Base-by-base conservation (phyloP, 2,888 invertebrate genomes). In the Tenodera sinensis region DNA sequence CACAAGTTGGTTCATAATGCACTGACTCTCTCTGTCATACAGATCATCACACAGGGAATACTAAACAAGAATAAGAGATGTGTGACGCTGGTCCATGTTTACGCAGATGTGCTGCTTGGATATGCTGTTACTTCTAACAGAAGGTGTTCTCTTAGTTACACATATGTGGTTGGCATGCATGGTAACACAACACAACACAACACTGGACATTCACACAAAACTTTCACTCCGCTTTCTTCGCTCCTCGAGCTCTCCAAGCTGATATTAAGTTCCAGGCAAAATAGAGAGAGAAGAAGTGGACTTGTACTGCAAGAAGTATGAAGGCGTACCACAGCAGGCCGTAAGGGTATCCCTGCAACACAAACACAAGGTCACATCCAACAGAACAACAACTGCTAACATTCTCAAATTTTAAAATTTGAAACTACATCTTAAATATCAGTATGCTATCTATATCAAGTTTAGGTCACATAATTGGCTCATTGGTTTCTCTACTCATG, bases 321-420 rank as follows among this genome's bases (percentile, higher is more conserved):
- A 98, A 99, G 90, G 96, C 97, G 93, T 98, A 98, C 98, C 98
- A 98, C 90, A 99, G 94, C 42, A 98, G 94, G 27, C 98, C 98
- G 92, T 98, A 97, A 0, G 99, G 98, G 93, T 97, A 97, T 27
- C 96, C 97, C 97, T 98, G 94, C 90, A 95, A 94, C 89, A 30
- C 6, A 34, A 34, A 34, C 34, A 34, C 34, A 30, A 34, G 6
- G 8, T 34, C 6, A 89, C 88, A 90, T 54, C 14, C n/a, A 47
- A 14, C 47, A 47, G 47, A 3, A 47, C 2, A 4, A 30, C 30
- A 30, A 30, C 30, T 30, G 30, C 30, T n/a, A n/a, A n/a, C n/a
- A n/a, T n/a, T n/a, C n/a, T n/a, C n/a, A n/a, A n/a, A n/a, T n/a
- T n/a, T n/a, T n/a, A n/a, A n/a, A n/a, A n/a, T n/a, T n/a, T n/a